These are phyloP conservation scores for Ctena decussata DNA, from an alignment of 2,888 invertebrate genomes.

Conservation along the genomic window DNA sequence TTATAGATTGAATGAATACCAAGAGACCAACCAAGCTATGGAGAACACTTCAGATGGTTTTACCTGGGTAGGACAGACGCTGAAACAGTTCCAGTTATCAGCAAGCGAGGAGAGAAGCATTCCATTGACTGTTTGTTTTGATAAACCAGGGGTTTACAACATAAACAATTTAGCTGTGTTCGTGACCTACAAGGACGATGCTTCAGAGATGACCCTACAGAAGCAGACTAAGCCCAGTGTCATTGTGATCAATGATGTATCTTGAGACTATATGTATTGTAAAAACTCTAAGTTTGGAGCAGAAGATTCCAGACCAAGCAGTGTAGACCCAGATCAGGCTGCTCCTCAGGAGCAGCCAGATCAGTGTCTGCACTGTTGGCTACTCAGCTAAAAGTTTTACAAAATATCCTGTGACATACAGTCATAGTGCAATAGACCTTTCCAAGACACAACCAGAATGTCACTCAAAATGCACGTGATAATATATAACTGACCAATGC, in stretches of 20 bases:
- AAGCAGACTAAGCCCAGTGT: constrained; percentile 80
- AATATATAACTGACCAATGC: no score
- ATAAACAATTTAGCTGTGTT: constrained; percentile 83
- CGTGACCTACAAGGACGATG: constrained; percentile 78
- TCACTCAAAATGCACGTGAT: no score
- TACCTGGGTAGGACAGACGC: constrained; percentile 84
- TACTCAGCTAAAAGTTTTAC: no score
- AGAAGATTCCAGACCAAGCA: no score
- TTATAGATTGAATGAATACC: constrained; percentile 66
- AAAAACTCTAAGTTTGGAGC: no score
- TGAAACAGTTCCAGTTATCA: constrained; percentile 76
- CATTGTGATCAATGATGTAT: constrained; percentile 64
- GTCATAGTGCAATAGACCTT: no score
- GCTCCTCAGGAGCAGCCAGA: no score
- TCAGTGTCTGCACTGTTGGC: no score
- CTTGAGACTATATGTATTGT: constrained; percentile 20
- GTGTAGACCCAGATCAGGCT: no score
- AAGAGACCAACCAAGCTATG: constrained; percentile 43
- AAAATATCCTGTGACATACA: no score
- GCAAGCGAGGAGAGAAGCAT: constrained; percentile 76
- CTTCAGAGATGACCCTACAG: constrained; percentile 81
- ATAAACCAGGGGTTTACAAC: constrained; percentile 85
- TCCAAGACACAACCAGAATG: no score
- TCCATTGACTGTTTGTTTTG: constrained; percentile 81
- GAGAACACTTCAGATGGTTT: constrained; percentile 65